Base-by-base conservation (phyloP, 2,888 invertebrate genomes). In the Drosophila buzzatii region DNA sequence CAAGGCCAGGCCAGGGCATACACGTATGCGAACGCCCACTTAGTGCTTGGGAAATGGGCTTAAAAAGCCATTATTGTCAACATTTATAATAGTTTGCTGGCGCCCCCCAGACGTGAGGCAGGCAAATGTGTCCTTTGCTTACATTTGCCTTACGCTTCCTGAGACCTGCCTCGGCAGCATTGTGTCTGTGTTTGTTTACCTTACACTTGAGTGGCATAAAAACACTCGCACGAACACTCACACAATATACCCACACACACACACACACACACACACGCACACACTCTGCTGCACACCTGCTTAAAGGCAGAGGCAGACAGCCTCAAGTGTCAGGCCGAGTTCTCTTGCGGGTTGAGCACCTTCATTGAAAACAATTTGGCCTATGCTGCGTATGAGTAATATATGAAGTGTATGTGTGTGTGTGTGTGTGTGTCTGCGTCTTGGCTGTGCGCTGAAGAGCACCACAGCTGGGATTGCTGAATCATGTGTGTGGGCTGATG, bases 41-140 rank as follows among this genome's bases (percentile, higher is more conserved):
- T 56, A 47, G 58, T 80, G 75, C 63, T 66, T 61, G 82, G 59
- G 39, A 79, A 87, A 89, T 85, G 82, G 86, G 90, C 88, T 88
- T 85, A 88, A 88, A 88, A 85, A 85, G 90, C 90, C 88, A 88
- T 88, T 88, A 90, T 84, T 86, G 88, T 88, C 88, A 90, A 88
- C 89, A 87, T 89, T 87, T 85, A 82, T 84, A 89, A 89, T 86
- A 84, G 89, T 89, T 89, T 76, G 59, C 73, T 74, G 86, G 78
- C 66, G 75, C 39, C 57, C 57, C 61, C 33, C 47, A 20, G 27
- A 61, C 45, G 62, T 53, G 44, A 47, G 56, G 64, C 56, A 45
- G 63, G 69, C 51, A 70, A 82, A 73, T 79, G 71, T 69, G 70
- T 79, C 68, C 70, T 74, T 71, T 65, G 56, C 70, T 51, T 71